A percentile compares a stretch with the other conserved stretches of the same genome.
Conservation (phyloP, 2,888 invertebrate genomes). For the Cephonodes hylas region DNA sequence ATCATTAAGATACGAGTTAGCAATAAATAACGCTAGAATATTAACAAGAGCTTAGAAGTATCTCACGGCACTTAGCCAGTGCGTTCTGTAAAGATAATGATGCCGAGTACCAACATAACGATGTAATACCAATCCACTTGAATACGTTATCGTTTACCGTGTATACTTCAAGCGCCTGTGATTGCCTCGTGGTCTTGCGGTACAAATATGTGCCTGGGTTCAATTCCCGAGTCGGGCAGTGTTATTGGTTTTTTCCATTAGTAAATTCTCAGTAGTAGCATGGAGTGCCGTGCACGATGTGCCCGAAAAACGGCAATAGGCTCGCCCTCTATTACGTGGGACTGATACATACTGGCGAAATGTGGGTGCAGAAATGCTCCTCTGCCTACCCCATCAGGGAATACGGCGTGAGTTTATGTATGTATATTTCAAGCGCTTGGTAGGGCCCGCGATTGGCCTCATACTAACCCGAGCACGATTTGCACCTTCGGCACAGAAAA, state of each 20-base stretch:
- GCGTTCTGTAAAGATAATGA: constrained; percentile 11
- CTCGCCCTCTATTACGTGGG: no score
- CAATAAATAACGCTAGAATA: constrained; percentile 11
- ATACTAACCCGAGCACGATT: constrained; percentile 31
- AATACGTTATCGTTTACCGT: constrained; percentile 16
- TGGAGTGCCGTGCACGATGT: no score
- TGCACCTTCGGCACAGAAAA: constrained; percentile 12
- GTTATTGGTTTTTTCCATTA: no score
- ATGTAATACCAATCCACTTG: constrained; percentile 12
- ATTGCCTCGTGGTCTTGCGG: no score
- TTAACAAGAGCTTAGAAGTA: not conserved
- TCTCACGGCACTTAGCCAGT: constrained; percentile 5
- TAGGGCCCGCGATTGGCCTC: constrained; percentile 30
- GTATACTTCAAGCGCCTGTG: constrained; percentile 13
- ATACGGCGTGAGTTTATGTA: no score
- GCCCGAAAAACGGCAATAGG: no score
- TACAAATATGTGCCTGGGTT: no score
- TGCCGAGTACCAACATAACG: not conserved
- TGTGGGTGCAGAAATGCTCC: no score
- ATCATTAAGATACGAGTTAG: not conserved
- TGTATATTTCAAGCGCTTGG: constrained; percentile 16
- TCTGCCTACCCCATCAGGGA: no score
- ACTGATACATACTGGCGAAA: no score
- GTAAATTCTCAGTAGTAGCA: no score
- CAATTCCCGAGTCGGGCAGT: no score